These are phyloP conservation scores for Coracias cyanogaster DNA, from an alignment of 2,797 vertebrate genomes.

Conservation along the genomic window DNA sequence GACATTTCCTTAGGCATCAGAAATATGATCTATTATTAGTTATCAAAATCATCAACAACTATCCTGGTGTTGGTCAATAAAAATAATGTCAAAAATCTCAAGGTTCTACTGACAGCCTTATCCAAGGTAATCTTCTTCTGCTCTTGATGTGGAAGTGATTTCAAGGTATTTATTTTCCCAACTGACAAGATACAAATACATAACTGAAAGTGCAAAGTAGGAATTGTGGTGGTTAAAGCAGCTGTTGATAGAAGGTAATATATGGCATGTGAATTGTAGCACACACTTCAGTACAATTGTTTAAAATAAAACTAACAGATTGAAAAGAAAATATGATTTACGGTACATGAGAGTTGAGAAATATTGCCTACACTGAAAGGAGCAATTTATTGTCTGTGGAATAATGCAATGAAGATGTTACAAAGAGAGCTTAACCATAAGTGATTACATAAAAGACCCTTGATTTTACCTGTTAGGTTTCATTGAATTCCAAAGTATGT, in stretches of 20 bases:
- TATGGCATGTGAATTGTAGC: not conserved
- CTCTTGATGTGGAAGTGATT: not conserved
- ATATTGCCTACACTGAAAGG: not conserved
- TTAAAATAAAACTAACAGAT: slow-evolving; percentile 42
- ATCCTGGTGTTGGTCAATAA: not conserved
- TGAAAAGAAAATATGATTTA: slow-evolving; percentile 34
- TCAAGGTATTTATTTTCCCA: slow-evolving; percentile 21
- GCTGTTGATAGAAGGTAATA: not conserved
- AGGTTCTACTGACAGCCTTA: not conserved
- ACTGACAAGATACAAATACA: slow-evolving; percentile 10
- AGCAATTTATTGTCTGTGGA: slow-evolving; percentile 11
- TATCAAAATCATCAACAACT: slow-evolving; percentile 15
- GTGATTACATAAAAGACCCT: slow-evolving; percentile 18
- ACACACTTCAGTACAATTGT: not conserved
- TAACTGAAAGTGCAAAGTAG: not conserved
- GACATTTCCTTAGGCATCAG: not conserved
- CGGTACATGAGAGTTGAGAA: not conserved
- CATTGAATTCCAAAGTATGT: slow-evolving; percentile 36
- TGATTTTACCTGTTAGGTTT: slow-evolving; percentile 38
- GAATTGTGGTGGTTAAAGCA: not conserved
- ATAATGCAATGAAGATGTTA: slow-evolving; percentile 14
- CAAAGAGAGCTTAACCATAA: not conserved
- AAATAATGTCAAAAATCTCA: not conserved
- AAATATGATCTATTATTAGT: slow-evolving; percentile 11
- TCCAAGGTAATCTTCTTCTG: not conserved